Evolutionary conservation across 2,888 invertebrate species (phyloP).

Genomic region (Standfussiana lucernea): DNA sequence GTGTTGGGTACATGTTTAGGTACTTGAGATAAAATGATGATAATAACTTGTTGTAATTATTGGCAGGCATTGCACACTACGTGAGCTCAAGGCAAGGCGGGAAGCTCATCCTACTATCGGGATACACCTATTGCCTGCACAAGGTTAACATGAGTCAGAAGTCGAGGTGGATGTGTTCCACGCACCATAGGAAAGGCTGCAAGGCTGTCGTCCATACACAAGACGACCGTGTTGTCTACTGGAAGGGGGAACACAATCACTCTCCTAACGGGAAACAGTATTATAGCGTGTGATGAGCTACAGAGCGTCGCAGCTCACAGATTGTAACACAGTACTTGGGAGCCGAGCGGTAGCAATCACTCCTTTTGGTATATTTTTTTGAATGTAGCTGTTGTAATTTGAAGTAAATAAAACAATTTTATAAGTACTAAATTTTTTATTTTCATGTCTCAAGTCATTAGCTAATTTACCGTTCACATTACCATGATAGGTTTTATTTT

Average conservation of each 20-base stretch:
- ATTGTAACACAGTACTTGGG: too few relatives aligned
- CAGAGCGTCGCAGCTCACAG: not conserved
- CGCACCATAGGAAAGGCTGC: slow-evolving; percentile 44
- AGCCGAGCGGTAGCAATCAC: too few relatives aligned
- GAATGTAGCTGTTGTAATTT: not conserved
- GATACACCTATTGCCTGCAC: slow-evolving; percentile 43
- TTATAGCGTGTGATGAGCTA: not conserved
- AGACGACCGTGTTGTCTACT: slow-evolving; percentile 28
- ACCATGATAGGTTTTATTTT: not conserved
- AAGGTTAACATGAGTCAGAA: not conserved
- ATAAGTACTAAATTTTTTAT: not conserved
- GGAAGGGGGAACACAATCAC: not conserved
- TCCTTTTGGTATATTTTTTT: too few relatives aligned
- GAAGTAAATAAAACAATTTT: not conserved
- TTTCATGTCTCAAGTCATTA: not conserved
- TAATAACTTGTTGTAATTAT: not conserved
- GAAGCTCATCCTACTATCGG: slow-evolving; percentile 25
- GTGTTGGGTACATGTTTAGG: not conserved
- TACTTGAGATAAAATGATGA: not conserved
- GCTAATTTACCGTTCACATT: not conserved
- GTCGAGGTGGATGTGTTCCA: slow-evolving; percentile 39
- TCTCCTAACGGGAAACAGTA: not conserved
- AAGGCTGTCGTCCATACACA: slow-evolving; percentile 41
- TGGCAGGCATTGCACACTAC: not conserved
- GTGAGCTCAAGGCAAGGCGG: not conserved